Conservation (phyloP, 1,140 invertebrate species). For the Littorina saxatilis region DNA sequence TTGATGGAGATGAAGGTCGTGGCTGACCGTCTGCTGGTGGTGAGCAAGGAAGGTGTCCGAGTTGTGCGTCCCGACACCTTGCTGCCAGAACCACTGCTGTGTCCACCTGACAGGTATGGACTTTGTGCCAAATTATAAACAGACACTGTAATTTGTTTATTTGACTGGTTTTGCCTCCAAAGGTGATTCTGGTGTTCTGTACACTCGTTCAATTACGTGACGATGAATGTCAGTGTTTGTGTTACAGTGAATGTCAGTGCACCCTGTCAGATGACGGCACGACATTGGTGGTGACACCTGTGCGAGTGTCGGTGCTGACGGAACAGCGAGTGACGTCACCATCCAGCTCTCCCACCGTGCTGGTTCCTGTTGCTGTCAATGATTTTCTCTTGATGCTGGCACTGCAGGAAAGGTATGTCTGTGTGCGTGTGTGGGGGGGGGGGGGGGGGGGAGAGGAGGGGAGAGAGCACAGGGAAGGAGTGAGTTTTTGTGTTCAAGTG, state of each 20-base stretch:
- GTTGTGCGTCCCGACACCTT: background rate
- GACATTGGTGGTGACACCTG: background rate
- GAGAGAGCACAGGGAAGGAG: background rate
- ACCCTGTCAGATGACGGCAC: slow-evolving; percentile 4
- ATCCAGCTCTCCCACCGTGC: background rate
- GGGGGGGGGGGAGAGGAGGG: background rate
- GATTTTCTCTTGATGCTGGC: background rate
- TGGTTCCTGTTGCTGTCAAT: slow-evolving; percentile 24
- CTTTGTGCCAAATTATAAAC: background rate
- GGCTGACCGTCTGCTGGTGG: background rate
- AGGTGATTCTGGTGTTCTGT: too few species aligned
- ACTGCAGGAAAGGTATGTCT: background rate
- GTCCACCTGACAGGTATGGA: background rate
- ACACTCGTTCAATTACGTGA: too few species aligned
- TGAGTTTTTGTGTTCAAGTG: background rate
- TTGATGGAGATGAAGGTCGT: background rate
- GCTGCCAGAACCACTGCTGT: slow-evolving; percentile 1
- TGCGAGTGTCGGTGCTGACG: background rate
- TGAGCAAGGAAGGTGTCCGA: slow-evolving; percentile 7
- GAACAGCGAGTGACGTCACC: background rate
- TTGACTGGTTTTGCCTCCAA: too few species aligned
- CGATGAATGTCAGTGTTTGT: too few species aligned
- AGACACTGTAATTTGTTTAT: too few species aligned
- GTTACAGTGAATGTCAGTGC: slow-evolving; percentile 11
- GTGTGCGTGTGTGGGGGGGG: background rate